Conservation (phyloP, 2,797 vertebrate species). For the Zenarchopterus dispar region DNA sequence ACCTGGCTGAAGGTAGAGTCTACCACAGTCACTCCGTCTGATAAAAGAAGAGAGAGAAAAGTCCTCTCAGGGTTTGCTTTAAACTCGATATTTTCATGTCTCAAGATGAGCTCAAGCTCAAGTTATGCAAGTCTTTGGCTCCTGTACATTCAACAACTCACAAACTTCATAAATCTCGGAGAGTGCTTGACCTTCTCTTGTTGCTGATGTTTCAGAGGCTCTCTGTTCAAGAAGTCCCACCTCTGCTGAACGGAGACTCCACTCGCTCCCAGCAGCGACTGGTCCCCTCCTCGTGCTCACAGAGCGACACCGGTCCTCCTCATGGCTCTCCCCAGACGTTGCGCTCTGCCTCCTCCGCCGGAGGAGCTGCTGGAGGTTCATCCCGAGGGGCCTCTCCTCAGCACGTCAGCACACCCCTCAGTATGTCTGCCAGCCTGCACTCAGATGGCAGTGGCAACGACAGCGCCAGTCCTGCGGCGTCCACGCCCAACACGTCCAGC, state of each 20-base stretch:
- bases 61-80: too few relatives aligned
- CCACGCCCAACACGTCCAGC: constrained; percentile 54
- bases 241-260: constrained; percentile 84
- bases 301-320: constrained; percentile 62
- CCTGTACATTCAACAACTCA: too few relatives aligned
- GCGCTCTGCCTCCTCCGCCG: constrained; percentile 48
- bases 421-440: constrained; percentile 42
- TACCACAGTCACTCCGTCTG: too few relatives aligned
- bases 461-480: constrained; percentile 43
- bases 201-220: constrained; percentile 73
- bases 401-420: constrained; percentile 58
- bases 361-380: constrained; percentile 57
- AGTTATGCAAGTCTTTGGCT: too few relatives aligned
- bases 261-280: constrained; percentile 73
- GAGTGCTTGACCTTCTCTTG: neutral
- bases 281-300: constrained; percentile 63
- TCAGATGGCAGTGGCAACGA: constrained; percentile 54
- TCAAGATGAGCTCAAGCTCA: too few relatives aligned
- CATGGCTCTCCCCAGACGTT: constrained; percentile 69
- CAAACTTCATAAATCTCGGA: neutral
- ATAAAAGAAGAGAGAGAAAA: too few relatives aligned
- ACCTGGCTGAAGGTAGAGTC: too few relatives aligned
- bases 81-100: too few relatives aligned
- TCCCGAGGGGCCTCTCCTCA: constrained; percentile 64
- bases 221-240: constrained; percentile 86